Base-by-base conservation (phyloP, 2,888 invertebrate species). In the Colletes collaris region DNA sequence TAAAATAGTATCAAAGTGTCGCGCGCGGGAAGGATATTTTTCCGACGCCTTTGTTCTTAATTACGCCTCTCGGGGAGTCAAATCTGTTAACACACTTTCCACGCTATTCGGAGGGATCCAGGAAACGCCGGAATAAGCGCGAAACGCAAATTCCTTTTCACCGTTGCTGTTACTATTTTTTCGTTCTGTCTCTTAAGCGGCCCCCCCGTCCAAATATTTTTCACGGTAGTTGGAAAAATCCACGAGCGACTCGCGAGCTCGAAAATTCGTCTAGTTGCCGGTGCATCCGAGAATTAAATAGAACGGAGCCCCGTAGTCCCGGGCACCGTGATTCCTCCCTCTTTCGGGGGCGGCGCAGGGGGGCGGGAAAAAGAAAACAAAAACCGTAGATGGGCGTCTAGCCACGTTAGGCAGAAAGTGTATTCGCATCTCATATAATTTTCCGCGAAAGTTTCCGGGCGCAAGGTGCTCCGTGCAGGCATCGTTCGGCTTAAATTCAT, bases 401-500 rank as follows among this genome's bases (percentile, higher is more conserved):
- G 77, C 76, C 49, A 68, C 59, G 76, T 78, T 65, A 60, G 69
- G 76, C 69, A 44, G 78, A 67, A 69, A 65, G 77, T 60, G 72
- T 76, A 69, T 55, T 73, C 60, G 75, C 76, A 81, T 70, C 75
- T 77, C 78, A 71, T 76, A 81, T 85, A 79, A 86, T 85, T 84
- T 85, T 79, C 65, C 79, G 78, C 77, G 72, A 81, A 86, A 82
- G 60, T 85, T 81, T 84, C 69, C 72, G 64, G 44, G 56, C 59
- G 58, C 64, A 64, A 63, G 66, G 60, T 68, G 72, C 73, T 49
- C 58, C 62, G 67, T 59, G 75, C 76, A 75, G 78, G 53, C 76
- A 70, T 79, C 82, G 74, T 72, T 83, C 76, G 62, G 82, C 82
- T 86, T 82, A 84, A 86, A 86, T 86, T 86, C 86, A 82, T 86